Percentiles rank a stretch among this genome's conserved stretches.
Conservation (phyloP, 2,888 invertebrate genomes). For the Meandrusa payeni region DNA sequence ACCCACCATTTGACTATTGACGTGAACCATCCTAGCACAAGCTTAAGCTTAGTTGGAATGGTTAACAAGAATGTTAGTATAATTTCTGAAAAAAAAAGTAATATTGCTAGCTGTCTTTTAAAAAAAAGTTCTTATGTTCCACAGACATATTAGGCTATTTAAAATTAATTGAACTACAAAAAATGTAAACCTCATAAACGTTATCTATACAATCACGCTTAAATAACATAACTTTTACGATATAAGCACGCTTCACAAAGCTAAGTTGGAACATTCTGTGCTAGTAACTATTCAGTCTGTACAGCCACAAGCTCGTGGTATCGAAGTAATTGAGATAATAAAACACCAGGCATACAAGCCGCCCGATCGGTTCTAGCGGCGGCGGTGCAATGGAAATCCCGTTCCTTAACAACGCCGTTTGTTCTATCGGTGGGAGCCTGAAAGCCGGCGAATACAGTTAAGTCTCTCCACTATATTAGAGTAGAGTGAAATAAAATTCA, state of each 20-base stretch:
- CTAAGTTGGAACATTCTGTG: constrained; percentile 13
- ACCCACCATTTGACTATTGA: too few relatives aligned
- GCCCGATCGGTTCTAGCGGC: constrained; percentile 24
- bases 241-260: not conserved
- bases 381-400: constrained; percentile 31
- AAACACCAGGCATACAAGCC: constrained; percentile 35
- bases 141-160: too few relatives aligned
- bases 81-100: too few relatives aligned
- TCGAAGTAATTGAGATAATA: constrained; percentile 53
- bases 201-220: constrained; percentile 4
- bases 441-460: constrained; percentile 15
- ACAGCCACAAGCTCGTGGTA: constrained; percentile 34
- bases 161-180: too few relatives aligned
- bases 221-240: constrained; percentile 3
- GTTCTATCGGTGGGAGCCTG: constrained; percentile 33
- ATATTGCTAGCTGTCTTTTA: too few relatives aligned
- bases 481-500: constrained; percentile 14
- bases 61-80: too few relatives aligned
- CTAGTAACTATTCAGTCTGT: constrained; percentile 14
- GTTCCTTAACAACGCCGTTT: constrained; percentile 35
- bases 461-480: constrained; percentile 6
- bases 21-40: too few relatives aligned
- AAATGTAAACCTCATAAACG: too few relatives aligned
- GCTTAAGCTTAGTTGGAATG: too few relatives aligned
- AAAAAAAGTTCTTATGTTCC: too few relatives aligned